phyloP scores from a whole-genome alignment of 2,113 vertebrate genomes.

The Saccopteryx leptura region DNA sequence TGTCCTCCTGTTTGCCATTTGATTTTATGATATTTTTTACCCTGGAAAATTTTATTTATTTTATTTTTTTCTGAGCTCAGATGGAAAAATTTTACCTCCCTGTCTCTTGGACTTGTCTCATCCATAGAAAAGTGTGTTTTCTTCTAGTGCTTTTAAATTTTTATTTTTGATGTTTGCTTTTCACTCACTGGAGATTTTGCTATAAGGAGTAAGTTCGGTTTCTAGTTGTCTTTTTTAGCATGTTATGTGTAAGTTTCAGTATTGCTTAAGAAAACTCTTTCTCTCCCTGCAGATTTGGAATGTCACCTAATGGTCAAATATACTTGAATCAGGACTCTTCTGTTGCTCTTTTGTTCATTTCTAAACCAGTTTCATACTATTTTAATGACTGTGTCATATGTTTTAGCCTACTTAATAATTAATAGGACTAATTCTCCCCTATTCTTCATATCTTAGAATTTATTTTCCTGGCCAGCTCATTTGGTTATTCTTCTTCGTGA shows the following conservation, averaged over 20 bases:
- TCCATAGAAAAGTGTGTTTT: neutral
- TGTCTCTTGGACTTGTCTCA: neutral
- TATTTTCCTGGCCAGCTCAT: neutral
- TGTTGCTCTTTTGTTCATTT: neutral
- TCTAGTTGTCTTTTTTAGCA: neutral
- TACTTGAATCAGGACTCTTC: neutral
- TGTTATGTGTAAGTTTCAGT: neutral
- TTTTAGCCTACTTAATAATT: neutral
- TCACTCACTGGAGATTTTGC: neutral
- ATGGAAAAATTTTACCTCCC: neutral
- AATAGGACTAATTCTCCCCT: neutral
- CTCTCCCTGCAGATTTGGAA: neutral
- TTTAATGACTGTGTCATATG: neutral
- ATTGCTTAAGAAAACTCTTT: neutral
- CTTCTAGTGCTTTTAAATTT: neutral
- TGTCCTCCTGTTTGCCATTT: neutral
- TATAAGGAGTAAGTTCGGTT: neutral
- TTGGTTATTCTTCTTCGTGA: neutral
- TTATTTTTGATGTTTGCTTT: neutral
- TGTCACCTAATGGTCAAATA: neutral
- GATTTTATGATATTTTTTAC: neutral
- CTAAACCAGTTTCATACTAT: neutral
- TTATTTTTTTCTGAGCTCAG: neutral
- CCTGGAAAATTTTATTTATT: neutral
- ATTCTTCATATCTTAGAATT: neutral